Evolutionary conservation across 2,113 vertebrate genomes (phyloP).

Genomic region (Coracopsis vasa): DNA sequence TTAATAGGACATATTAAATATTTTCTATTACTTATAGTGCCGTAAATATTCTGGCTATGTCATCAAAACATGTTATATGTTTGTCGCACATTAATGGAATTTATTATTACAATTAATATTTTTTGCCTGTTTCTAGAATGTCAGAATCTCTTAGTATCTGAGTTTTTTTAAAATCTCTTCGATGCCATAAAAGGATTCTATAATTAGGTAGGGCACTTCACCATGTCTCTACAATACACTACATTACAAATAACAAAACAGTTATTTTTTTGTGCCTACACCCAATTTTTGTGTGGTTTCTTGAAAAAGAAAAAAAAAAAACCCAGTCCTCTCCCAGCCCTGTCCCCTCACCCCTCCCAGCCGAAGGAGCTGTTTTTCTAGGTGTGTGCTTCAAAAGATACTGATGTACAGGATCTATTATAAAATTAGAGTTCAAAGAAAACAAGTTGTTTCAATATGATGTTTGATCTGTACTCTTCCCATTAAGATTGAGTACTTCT

Average conservation of each 20-base stretch:
- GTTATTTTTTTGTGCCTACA: neutral
- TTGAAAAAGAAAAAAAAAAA: neutral
- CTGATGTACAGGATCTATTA: neutral
- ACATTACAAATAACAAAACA: neutral
- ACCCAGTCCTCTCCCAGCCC: rapidly evolving
- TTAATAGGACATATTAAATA: neutral
- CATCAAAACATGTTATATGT: neutral
- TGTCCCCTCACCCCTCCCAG: neutral
- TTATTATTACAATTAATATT: neutral
- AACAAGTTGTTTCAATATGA: neutral
- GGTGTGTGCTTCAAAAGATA: neutral
- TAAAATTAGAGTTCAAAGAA: neutral
- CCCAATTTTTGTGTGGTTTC: neutral
- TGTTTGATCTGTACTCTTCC: neutral
- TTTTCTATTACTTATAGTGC: neutral
- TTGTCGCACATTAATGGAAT: neutral
- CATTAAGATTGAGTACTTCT: neutral
- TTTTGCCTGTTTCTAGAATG: neutral
- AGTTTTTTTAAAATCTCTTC: neutral
- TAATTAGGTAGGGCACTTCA: neutral
- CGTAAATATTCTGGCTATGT: neutral
- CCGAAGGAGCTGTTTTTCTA: neutral
- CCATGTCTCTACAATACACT: neutral
- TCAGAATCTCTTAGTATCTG: neutral
- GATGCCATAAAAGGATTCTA: neutral